Evolutionary conservation across 2,797 vertebrate species (phyloP), one percentile per base, ranked within the genome.

Genomic region (Aldrovandia affinis): DNA sequence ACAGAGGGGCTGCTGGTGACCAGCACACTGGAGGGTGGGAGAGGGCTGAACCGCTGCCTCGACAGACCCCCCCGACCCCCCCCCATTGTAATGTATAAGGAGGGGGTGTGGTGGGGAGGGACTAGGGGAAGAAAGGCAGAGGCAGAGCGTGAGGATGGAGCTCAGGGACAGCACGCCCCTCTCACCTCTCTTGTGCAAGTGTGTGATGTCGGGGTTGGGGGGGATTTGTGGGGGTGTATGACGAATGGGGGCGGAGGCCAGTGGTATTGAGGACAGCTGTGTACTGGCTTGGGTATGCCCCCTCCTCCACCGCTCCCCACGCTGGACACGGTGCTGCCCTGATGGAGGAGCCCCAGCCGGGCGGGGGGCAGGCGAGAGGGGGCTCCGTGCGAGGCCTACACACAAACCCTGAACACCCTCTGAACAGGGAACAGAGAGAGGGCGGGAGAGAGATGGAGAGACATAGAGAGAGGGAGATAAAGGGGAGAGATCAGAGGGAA

Each of bases 1-100:
- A 94, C 92, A 93, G 88, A 93, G 91, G 87, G 89, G 91, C 87
- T 94, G 92, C 93, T 94, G 93, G 93, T 94, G 94, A 94, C 92
- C 92, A 93, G 89, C 91, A 91, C 90, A 90, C 93, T 90, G 86
- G 86, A 78, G 85, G 90, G 28, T n/a, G 33, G 86, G 91, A 91
- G 55, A 0, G 90, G 86, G 87, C 86, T 79, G 85, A 90, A 89
- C 91, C 92, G 90, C 85, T 78, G 86, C 91, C 92, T 33, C 93
- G 92, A 92, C 90, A 91, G 88, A 88, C 86, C 86, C 90, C 87
- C 92, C 28, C 90, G 92, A 92, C 84, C 93, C 90, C 85, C 0
- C 52, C 83, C 92, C 89, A 91, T 94, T 94, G 93, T 93, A 91
- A 89, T 87, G 81, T 77, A 28, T 77, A 89, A 92, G 92, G 86